These are phyloP conservation scores for Bombyx mori DNA, from an alignment of 1,140 invertebrate genomes.

Conservation along the genomic window ASM3026992v2 NC_085110.1:5142001-5142500, in stretches of 20 bases:
- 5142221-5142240: slow-evolving; percentile 42
- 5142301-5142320: not conserved
- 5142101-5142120: slow-evolving; percentile 51
- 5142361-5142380: no score
- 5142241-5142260: slow-evolving; percentile 25
- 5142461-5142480: no score
- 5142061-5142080: not conserved
- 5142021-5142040: no score
- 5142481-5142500: no score
- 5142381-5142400: no score
- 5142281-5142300: not conserved
- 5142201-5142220: slow-evolving; percentile 22
- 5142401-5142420: no score
- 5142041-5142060: no score
- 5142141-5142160: slow-evolving; percentile 60
- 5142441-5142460: no score
- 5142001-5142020: no score
- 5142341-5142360: no score
- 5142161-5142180: slow-evolving; percentile 62
- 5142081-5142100: slow-evolving; percentile 49
- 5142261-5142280: slow-evolving; percentile 8
- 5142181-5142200: slow-evolving; percentile 58
- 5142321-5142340: no score
- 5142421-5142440: no score
- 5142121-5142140: slow-evolving; percentile 55